Base-by-base conservation (phyloP, 2,888 invertebrate genomes). In the Lasioglossum oenotherae region DNA sequence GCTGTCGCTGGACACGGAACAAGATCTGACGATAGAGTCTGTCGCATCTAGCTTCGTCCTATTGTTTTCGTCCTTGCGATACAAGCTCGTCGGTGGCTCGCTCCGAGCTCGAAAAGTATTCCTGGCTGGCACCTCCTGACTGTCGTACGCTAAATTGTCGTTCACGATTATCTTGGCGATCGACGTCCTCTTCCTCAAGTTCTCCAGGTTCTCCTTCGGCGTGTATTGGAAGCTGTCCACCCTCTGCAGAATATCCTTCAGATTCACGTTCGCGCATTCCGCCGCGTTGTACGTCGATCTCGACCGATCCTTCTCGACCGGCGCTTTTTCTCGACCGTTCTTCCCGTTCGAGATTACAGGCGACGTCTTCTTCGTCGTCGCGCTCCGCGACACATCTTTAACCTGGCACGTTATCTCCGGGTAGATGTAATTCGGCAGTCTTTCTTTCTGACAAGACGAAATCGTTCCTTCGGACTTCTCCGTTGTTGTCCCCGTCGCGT, bases 131-230 rank as follows among this genome's bases (percentile, higher is more conserved):
- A 23, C 6, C 8, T 89, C 89, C 16, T 89, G 86, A 73, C 71
- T 79, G 0, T 89, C 89, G n/a, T 87, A 80, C 1, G 69, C 53
- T 0, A 91, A 78, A 86, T 92, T 93, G 82, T 94, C 94, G 85
- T 93, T 94, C 0, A 95, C 79, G 14, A 95, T 93, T n/a, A 93
- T 93, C 73, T 95, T 95, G 14, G 94, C 91, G 10, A 94, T 94
- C 19, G 93, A 93, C 14, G 94, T 94, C 19, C 94, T 91, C 64
- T 94, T 94, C 1, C 94, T 84, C 27, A 94, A 85, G 75, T 94
- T 95, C 81, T 95, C 95, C 75, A 94, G 73, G 78, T 94, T 95
- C 67, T 94, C 94, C 49, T 91, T 93, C 10, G 94, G 92, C 0
- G 90, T 91, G n/a, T 84, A 91, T 53, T 93, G 92, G 46, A 91